Evolutionary conservation across 1,140 invertebrate genomes (phyloP).

Genomic region (Procambarus clarkii): DNA sequence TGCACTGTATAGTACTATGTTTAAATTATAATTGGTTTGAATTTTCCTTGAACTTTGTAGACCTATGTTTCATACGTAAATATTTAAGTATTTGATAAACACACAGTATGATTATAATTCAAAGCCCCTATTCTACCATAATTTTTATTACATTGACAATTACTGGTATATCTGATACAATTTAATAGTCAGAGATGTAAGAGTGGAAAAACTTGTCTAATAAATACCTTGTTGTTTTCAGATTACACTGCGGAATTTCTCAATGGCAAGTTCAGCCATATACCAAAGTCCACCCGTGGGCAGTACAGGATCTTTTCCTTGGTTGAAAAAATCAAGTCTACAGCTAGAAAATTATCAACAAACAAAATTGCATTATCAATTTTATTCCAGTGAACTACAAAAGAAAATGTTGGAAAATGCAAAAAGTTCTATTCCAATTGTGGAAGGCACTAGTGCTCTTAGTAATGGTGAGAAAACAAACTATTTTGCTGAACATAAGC

Average conservation of each 20-base stretch:
- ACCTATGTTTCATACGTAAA: too few species aligned
- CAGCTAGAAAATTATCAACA: neutral
- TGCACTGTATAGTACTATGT: too few species aligned
- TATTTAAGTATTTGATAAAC: too few species aligned
- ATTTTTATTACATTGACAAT: too few species aligned
- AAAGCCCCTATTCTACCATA: too few species aligned
- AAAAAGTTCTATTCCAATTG: neutral
- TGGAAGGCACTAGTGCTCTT: neutral
- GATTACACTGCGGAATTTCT: neutral
- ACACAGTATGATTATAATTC: too few species aligned
- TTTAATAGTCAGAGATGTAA: too few species aligned
- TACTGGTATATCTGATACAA: too few species aligned
- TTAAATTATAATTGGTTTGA: too few species aligned
- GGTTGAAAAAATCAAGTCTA: neutral
- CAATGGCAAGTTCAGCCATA: neutral
- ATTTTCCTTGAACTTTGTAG: too few species aligned
- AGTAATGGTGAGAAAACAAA: neutral
- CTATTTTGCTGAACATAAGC: neutral
- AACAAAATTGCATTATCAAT: neutral
- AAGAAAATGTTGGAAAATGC: neutral
- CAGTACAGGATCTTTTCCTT: neutral
- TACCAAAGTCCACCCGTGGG: neutral
- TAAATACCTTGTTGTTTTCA: neutral
- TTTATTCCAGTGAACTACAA: neutral
- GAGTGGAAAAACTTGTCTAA: neutral